Evolutionary conservation across 2,888 invertebrate genomes (phyloP).

Genomic region (Exephanes ischioxanthus): DNA sequence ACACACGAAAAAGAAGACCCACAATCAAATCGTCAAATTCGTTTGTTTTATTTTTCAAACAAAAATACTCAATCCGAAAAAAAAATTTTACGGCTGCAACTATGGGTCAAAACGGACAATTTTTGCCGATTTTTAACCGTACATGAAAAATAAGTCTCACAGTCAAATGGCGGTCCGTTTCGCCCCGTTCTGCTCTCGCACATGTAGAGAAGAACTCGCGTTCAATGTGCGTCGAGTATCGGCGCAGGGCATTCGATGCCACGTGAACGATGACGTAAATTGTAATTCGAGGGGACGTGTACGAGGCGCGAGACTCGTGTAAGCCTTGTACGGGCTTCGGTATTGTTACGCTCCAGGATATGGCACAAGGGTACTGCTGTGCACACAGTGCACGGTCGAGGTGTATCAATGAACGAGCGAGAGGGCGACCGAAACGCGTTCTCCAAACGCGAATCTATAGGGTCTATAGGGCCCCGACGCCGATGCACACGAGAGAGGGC

Average conservation of each 20-base stretch:
- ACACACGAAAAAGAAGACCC: no score
- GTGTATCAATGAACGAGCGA: constrained; percentile 57
- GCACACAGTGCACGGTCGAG: constrained; percentile 28
- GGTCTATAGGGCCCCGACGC: not conserved
- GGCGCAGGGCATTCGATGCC: constrained; percentile 38
- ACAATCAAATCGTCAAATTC: no score
- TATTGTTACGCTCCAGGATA: constrained; percentile 16
- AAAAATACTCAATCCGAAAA: no score
- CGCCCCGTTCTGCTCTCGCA: not conserved
- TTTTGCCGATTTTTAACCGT: no score
- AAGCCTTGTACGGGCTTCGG: constrained; percentile 73
- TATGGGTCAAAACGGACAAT: no score
- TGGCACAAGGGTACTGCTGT: constrained; percentile 47
- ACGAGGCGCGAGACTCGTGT: constrained; percentile 64
- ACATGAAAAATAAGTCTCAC: no score
- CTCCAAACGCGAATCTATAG: constrained; percentile 41
- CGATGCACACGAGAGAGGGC: not conserved
- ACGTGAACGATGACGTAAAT: constrained; percentile 69
- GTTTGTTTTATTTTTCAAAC: no score
- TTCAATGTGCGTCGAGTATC: constrained; percentile 25
- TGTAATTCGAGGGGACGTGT: constrained; percentile 69
- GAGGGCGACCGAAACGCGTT: constrained; percentile 38
- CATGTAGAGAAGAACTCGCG: not conserved
- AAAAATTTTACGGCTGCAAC: no score
- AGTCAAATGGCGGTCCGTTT: no score